Evolutionary conservation across 2,797 vertebrate genomes (phyloP).

Genomic region (Rhyacichthys aspro): DNA sequence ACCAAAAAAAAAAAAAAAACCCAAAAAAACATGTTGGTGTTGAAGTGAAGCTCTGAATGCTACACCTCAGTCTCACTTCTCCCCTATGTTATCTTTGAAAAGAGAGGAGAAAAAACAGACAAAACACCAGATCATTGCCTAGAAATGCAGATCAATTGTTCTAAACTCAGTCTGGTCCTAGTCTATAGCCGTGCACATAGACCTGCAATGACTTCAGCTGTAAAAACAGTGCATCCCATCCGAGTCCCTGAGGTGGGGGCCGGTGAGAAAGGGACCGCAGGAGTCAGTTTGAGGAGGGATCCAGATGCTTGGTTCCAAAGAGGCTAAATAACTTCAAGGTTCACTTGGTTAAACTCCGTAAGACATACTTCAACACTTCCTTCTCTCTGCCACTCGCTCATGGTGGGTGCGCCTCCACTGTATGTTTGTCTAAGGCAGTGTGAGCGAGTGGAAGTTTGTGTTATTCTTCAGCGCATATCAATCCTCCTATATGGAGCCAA

Average conservation of each 20-base stretch:
- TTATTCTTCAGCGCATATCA: slow-evolving; percentile 63
- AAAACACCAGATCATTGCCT: too few relatives aligned
- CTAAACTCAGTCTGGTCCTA: neutral
- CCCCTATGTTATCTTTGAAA: too few relatives aligned
- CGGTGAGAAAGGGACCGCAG: slow-evolving; percentile 23
- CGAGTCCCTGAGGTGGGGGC: slow-evolving; percentile 44
- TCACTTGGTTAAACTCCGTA: slow-evolving; percentile 66
- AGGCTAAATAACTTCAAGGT: slow-evolving; percentile 75
- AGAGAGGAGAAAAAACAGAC: too few relatives aligned
- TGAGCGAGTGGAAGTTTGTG: slow-evolving; percentile 72
- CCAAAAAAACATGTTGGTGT: too few relatives aligned
- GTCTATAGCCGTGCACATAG: too few relatives aligned
- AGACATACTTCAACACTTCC: slow-evolving; percentile 73
- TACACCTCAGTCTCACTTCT: too few relatives aligned
- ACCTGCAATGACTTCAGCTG: slow-evolving; percentile 69
- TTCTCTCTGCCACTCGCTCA: slow-evolving; percentile 53
- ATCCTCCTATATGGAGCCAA: slow-evolving; percentile 44
- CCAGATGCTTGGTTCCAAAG: slow-evolving; percentile 68
- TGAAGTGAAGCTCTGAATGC: too few relatives aligned
- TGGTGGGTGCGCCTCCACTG: slow-evolving; percentile 55
- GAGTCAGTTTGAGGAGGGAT: slow-evolving; percentile 38
- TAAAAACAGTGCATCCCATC: slow-evolving; percentile 70
- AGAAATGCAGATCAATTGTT: neutral
- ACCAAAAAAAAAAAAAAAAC: neutral
- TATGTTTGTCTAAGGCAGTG: slow-evolving; percentile 72